Evolutionary conservation across 2,113 vertebrate species (phyloP).

Genomic region (Sinosuthora webbiana): DNA sequence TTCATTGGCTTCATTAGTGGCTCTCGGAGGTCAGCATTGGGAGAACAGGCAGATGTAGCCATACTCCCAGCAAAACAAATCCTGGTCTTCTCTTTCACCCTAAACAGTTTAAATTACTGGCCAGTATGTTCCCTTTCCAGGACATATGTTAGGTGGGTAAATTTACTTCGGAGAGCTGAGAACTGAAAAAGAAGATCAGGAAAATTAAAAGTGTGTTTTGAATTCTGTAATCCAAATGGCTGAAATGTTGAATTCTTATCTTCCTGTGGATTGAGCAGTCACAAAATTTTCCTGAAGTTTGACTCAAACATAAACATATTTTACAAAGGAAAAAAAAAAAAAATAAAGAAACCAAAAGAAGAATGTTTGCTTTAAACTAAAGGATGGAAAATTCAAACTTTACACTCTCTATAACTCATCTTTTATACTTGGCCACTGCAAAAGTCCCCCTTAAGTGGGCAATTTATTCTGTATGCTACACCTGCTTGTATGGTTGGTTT

Average conservation of each 20-base stretch:
- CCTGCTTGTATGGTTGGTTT: constrained; percentile 1
- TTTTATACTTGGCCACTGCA: background rate
- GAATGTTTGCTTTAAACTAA: background rate
- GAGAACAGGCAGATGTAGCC: background rate
- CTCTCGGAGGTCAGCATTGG: background rate
- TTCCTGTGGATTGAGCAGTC: background rate
- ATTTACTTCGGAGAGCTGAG: background rate
- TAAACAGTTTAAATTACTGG: constrained; percentile 14
- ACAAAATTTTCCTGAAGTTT: background rate
- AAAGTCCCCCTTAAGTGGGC: background rate
- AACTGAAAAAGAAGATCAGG: background rate
- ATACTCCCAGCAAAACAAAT: background rate
- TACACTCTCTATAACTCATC: background rate
- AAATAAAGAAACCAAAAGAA: background rate
- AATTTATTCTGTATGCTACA: background rate
- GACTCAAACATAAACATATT: background rate
- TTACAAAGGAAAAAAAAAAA: background rate
- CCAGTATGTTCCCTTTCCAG: background rate
- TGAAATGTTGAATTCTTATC: background rate
- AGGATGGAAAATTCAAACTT: background rate
- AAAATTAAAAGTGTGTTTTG: background rate
- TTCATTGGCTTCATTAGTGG: background rate
- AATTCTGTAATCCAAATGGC: background rate
- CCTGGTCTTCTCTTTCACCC: background rate
- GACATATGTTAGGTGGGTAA: background rate